Percentiles rank a stretch among this genome's conserved stretches.
Evolutionary conservation across 2,113 vertebrate species (phyloP).

Genomic region (Sinocyclocheilus maitianheensis): DNA sequence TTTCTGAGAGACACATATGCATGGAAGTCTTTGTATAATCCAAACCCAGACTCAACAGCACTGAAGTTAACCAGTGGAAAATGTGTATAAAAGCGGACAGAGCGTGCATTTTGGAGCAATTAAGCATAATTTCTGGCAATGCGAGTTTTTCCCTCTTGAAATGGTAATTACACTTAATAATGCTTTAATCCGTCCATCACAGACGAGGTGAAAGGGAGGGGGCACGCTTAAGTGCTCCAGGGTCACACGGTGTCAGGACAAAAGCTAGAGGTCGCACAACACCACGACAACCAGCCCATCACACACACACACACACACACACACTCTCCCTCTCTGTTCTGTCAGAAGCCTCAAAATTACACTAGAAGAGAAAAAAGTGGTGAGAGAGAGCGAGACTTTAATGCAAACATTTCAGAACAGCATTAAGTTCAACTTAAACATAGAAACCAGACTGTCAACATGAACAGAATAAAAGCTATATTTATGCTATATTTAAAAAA

Average conservation of each 20-base stretch:
- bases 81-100: constrained; percentile 47
- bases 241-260: constrained; percentile 66
- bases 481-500: too few species aligned
- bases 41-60: background rate
- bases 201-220: constrained; percentile 68
- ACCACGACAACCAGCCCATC: constrained; percentile 56
- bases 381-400: background rate
- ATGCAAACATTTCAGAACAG: background rate
- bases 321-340: background rate
- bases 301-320: constrained; percentile 44
- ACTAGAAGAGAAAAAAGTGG: background rate
- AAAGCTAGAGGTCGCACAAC: constrained; percentile 65
- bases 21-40: background rate
- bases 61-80: constrained; percentile 47
- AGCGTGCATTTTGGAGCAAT: constrained; percentile 59
- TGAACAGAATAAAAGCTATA: too few species aligned
- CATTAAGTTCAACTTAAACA: background rate
- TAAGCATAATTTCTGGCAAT: constrained; percentile 73
- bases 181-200: constrained; percentile 78
- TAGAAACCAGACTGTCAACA: background rate
- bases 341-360: background rate
- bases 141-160: constrained; percentile 70
- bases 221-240: constrained; percentile 74
- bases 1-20: background rate
- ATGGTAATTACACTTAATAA: constrained; percentile 80